Evolutionary conservation across 2,797 vertebrate genomes (phyloP), one percentile per base, ranked within the genome.

Genomic region (Peromyscus aztecus): DNA sequence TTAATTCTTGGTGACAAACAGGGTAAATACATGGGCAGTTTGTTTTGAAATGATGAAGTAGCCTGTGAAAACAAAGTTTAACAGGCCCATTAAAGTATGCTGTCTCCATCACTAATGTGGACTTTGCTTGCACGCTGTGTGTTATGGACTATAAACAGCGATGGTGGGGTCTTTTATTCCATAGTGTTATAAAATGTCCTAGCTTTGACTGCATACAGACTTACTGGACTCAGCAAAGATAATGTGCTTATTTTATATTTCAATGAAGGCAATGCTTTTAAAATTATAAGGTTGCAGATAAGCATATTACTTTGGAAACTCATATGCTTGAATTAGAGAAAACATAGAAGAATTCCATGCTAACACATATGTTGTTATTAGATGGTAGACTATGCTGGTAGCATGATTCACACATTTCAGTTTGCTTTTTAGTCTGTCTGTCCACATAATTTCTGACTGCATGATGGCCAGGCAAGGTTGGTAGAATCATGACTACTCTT

Each of bases 31-130:
- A 88, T 31, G 91, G 81, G 88, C 46, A 84, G 94, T 95, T 97
- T 97, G 82, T 97, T 97, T 97, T 93, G 94, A 95, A 97, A 96
- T 98, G 90, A 97, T 92, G 97, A 91, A 95, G 96, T 97, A 96
- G 96, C 96, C 93, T 97, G 88, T 94, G 90, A 97, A 97, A 98
- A 97, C 96, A 94, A 91, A 92, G 49, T 97, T 97, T 98, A 98
- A 97, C 93, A 57, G 91, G 83, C 96, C 94, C 87, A 61, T 98
- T 96, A 98, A 98, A 90, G 80, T 92, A 88, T 96, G 93, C 84
- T 92, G 94, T 97, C 96, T 96, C 88, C 96, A 93, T 96, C 95
- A 88, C 89, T 95, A 94, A 97, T 19, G 96, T 91, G 77, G 37
- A 86, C 71, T 97, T 95, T 93, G 96, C 94, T 97, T 97, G 95